These are phyloP conservation scores for Pyxicephalus adspersus DNA, from an alignment of 2,113 vertebrate genomes.

Conservation along the genomic window DNA sequence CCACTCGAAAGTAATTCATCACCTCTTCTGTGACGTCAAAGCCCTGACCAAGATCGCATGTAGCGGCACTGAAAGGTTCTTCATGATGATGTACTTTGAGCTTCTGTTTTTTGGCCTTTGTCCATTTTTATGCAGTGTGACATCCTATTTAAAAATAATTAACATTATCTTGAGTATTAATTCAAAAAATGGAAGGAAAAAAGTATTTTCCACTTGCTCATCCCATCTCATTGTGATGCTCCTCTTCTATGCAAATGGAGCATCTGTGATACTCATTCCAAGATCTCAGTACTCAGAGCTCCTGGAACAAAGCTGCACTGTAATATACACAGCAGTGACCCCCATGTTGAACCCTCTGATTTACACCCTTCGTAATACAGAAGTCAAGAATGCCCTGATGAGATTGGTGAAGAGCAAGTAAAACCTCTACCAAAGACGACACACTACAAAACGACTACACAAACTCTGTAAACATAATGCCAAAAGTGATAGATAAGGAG, in stretches of 20 bases:
- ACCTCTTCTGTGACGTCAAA: slow-evolving; percentile 59
- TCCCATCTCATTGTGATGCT: not conserved
- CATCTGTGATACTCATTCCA: not conserved
- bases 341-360: too few relatives aligned
- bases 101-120: not conserved
- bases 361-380: not conserved
- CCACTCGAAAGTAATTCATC: slow-evolving; percentile 48
- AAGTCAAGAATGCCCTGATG: not conserved
- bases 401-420: not conserved
- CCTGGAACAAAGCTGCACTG: not conserved
- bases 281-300: not conserved
- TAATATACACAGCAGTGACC: not conserved
- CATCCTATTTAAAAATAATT: too few relatives aligned
- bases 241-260: not conserved
- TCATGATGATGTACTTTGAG: slow-evolving; percentile 52
- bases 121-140: not conserved
- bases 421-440: too few relatives aligned
- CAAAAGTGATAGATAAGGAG: too few relatives aligned
- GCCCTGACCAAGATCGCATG: slow-evolving; percentile 54
- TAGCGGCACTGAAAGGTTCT: slow-evolving; percentile 42
- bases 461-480: too few relatives aligned
- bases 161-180: too few relatives aligned
- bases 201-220: not conserved
- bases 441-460: too few relatives aligned
- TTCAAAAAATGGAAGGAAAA: too few relatives aligned